Evolutionary conservation across 2,888 invertebrate genomes (phyloP), one percentile per base, ranked within the genome.

Genomic region (Apotomis capreana): DNA sequence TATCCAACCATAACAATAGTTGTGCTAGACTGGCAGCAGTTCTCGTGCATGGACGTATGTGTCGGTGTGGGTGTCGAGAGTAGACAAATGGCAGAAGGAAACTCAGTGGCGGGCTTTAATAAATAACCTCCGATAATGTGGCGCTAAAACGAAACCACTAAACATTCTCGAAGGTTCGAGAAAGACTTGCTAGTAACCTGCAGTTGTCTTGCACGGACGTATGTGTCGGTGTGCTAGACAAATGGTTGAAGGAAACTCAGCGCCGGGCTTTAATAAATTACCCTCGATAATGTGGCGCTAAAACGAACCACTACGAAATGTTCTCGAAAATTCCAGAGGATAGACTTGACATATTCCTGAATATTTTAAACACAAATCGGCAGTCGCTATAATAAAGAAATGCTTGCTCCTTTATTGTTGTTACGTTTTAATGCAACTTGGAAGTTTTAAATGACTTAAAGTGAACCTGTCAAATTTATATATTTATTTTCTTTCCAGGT

Each of bases 231-330:
- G 40, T 49, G 26, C 49, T 61, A 61, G 61, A 62, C 36, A 51
- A 37, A 62, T 51, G 26, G 51, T 12, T 12, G 26, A 49, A 36
- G 51, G 51, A 51, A 62, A 26, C 36, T 62, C 51, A 37, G 51
- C 51, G 26, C n/a, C 51, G 26, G 36, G 5, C 62, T 49, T n/a
- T 62, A 62, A 49, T 51, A 62, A 62, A 62, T 62, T 62, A 51
- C 62, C 36, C 8, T 5, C 62, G 40, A 5, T 61, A 49, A 61
- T 61, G 46, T 61, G 61, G 46, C 49, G 49, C 26, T 10, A 26
- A 49, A 46, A 36, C 12, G 49, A 5, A 3, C 15, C 44, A 3
- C n/a, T 58, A 46, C 46, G 12, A 61, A 10, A 46, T 10, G 61
- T 49, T 49, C 36, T 10, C 5, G 46, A 26, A 44, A 12, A 61